phyloP scores from a whole-genome alignment of 2,888 invertebrate species.

The Dicycla oo region DNA sequence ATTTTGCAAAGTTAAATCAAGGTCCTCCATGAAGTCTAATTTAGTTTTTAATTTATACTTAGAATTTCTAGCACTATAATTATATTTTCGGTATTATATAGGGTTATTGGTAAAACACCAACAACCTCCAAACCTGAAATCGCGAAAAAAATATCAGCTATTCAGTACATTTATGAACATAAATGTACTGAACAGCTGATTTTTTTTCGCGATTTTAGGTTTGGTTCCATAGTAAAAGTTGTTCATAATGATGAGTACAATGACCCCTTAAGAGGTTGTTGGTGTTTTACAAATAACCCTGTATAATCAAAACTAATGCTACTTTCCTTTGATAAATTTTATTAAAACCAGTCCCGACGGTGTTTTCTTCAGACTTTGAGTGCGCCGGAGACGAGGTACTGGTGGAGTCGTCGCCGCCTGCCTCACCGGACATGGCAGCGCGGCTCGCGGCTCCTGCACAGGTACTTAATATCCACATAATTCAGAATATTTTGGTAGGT shows the following conservation, averaged over 20 bases:
- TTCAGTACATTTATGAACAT: too few relatives aligned
- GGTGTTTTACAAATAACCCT: too few relatives aligned
- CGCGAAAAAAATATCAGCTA: too few relatives aligned
- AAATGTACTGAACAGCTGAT: too few relatives aligned
- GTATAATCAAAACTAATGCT: conserved; percentile 25
- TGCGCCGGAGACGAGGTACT: conserved; percentile 89
- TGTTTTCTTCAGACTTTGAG: conserved; percentile 86
- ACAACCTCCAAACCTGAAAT: too few relatives aligned
- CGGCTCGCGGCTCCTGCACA: conserved; percentile 85
- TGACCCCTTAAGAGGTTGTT: too few relatives aligned
- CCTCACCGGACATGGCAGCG: conserved; percentile 87
- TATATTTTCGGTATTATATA: conserved; percentile 1
- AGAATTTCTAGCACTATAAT: conserved; percentile 1
- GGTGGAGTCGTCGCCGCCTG: conserved; percentile 88
- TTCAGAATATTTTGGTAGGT: not conserved
- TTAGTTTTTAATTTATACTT: not conserved
- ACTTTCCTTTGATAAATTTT: conserved; percentile 12
- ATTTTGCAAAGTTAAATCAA: conserved; percentile 26
- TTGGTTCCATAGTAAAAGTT: too few relatives aligned
- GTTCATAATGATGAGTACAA: too few relatives aligned
- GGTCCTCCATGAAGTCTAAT: conserved; percentile 29
- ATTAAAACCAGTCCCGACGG: conserved; percentile 29
- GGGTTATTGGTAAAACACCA: too few relatives aligned
- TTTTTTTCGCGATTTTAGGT: too few relatives aligned
- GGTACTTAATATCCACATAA: conserved; percentile 69